Base-by-base conservation (phyloP, 2,113 vertebrate genomes). In the Sinocyclocheilus anshuiensis region DNA sequence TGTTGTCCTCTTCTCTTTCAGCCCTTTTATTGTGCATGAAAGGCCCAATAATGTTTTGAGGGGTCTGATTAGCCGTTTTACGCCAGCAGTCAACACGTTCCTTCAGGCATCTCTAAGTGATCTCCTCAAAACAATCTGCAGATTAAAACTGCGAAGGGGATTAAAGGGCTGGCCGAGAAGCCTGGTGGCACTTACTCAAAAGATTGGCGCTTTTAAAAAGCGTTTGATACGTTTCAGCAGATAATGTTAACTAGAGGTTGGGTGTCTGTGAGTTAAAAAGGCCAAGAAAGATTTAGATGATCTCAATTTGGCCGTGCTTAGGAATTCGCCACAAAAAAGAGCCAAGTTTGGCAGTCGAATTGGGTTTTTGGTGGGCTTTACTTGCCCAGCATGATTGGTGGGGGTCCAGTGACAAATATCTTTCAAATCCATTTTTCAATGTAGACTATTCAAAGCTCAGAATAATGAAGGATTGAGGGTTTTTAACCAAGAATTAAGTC, bases 131-230 rank as follows among this genome's bases (percentile, higher is more conserved):
- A 78, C 89, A 86, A 87, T 90, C 85, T 84, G 79, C 83, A 90
- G 89, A 90, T 87, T 90, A 87, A 87, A 90, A 90, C 84, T 83
- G 83, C 83, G 74, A 63, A 84, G 85, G 76, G 89, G 89, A 90
- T 90, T 90, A 90, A 83, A 81, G 71, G 61, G 77, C 42, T 72
- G 84, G 84, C 55, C 48, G 15, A 83, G 85, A 72, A 67, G 50
- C 75, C 12, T 74, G 53, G 77, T 39, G 85, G 83, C 74, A 5
- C 72, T 83, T 78, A 29, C 78, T 74, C 81, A 83, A 76, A 83
- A 78, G 82, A 85, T 78, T 63, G 87, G 77, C 24, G 39, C 67
- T 81, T 87, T 75, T 78, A 83, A 83, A 78, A 83, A 79, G 77
- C 78, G 81, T 87, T 83, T 83, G 75, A 85, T 85, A 81, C 24